Percentiles rank a stretch among this genome's conserved stretches.
Conservation (phyloP, 2,113 vertebrate genomes). For the Elachura formosa region DNA sequence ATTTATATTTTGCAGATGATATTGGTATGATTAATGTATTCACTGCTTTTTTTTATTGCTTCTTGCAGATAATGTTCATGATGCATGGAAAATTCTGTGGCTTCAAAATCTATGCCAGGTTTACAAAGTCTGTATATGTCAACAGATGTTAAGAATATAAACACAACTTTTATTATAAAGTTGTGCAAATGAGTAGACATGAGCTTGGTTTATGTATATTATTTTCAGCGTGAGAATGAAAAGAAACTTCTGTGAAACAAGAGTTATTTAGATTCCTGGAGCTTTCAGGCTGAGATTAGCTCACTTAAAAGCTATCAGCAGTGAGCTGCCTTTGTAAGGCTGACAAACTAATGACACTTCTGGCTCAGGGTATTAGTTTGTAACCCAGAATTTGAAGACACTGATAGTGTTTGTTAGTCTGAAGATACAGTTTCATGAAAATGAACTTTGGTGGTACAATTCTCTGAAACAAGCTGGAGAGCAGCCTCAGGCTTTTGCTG, state of each 20-base stretch:
- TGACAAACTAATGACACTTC: conserved; percentile 67
- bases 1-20: conserved; percentile 78
- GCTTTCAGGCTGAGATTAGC: conserved; percentile 63
- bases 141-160: conserved; percentile 76
- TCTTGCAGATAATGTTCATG: conserved; percentile 70
- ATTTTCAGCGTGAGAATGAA: conserved; percentile 65
- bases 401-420: conserved; percentile 14
- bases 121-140: conserved; percentile 68
- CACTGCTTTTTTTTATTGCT: conserved; percentile 63
- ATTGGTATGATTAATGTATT: conserved; percentile 70
- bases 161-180: conserved; percentile 69
- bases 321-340: conserved; percentile 50
- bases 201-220: conserved; percentile 71
- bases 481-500: not conserved
- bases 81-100: conserved; percentile 72
- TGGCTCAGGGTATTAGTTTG: conserved; percentile 48
- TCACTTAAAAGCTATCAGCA: conserved; percentile 51
- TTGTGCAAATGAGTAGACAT: conserved; percentile 67
- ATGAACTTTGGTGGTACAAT: not conserved
- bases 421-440: conserved; percentile 36
- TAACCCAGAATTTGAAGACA: conserved; percentile 10
- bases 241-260: conserved; percentile 61
- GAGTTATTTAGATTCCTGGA: conserved; percentile 64
- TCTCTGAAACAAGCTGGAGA: conserved; percentile 23
- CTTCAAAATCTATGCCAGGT: conserved; percentile 73